Conservation (phyloP, 1,140 invertebrate genomes). For the Dinoponera quadriceps region DNA sequence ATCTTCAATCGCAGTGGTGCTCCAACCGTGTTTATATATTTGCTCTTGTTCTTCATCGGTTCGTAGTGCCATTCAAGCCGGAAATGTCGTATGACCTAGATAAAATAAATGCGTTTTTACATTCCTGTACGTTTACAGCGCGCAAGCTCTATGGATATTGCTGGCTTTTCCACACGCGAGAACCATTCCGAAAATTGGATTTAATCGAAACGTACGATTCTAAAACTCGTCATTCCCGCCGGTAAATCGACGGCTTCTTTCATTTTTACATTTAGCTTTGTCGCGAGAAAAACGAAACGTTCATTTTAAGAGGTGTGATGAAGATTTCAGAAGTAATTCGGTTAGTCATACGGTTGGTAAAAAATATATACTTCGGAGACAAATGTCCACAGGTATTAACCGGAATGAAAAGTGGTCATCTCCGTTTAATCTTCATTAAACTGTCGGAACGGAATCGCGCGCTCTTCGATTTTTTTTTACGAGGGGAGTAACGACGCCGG, state of each 20-base stretch:
- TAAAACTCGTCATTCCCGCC: neutral
- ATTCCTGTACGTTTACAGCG: neutral
- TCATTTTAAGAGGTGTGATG: neutral
- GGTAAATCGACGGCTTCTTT: neutral
- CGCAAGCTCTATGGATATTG: too few relatives aligned
- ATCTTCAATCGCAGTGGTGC: constrained; percentile 81
- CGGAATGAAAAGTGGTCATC: neutral
- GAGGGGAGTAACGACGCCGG: constrained; percentile 2
- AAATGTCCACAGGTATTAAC: neutral
- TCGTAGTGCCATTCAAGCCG: constrained; percentile 80
- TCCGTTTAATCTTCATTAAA: constrained; percentile 2
- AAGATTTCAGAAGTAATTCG: neutral
- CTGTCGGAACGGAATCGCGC: neutral
- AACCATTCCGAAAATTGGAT: neutral
- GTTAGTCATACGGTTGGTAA: neutral
- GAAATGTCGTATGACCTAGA: constrained; percentile 81
- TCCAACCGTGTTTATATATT: constrained; percentile 80
- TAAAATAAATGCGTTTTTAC: constrained; percentile 35
- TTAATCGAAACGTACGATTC: constrained; percentile 6
- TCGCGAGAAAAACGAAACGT: neutral
- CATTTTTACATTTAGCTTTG: neutral
- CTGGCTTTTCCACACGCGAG: constrained; percentile 14
- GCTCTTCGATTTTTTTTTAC: constrained; percentile 28
- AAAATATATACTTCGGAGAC: constrained; percentile 13
- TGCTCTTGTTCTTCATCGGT: constrained; percentile 76